Evolutionary conservation across 1,140 invertebrate genomes (phyloP).

Genomic region (Papilio dardanus): DNA sequence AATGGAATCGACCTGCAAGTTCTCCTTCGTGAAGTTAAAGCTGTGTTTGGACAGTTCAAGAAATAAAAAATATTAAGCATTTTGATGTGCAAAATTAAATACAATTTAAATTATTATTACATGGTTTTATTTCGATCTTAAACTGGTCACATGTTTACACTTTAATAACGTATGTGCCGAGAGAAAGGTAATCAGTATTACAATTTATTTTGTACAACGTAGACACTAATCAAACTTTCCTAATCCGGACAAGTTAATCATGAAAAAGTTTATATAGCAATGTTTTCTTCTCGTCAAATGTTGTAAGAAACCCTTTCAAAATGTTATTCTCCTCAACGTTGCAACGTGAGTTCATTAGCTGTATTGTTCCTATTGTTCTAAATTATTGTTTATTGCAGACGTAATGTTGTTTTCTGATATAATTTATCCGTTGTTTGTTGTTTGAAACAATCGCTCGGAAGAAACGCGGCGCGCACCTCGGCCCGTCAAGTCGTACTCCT

Average conservation of each 20-base stretch:
- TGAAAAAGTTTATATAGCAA: constrained; percentile 23
- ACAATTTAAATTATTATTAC: constrained; percentile 21
- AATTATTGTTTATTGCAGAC: constrained; percentile 27
- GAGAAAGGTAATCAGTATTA: not conserved
- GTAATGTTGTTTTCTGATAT: constrained; percentile 35
- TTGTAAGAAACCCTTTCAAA: constrained; percentile 22
- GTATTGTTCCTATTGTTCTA: constrained; percentile 36
- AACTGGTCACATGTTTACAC: too few species aligned
- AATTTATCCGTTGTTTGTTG: constrained; percentile 32
- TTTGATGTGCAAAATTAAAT: not conserved
- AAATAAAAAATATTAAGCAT: constrained; percentile 19
- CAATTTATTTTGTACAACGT: constrained; percentile 22
- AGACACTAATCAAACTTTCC: constrained; percentile 18
- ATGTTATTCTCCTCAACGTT: constrained; percentile 13
- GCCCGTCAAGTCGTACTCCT: constrained; percentile 9
- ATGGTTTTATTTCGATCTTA: not conserved
- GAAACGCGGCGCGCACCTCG: not conserved
- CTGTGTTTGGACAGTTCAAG: constrained; percentile 64
- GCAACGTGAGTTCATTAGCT: constrained; percentile 31
- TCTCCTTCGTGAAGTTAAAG: constrained; percentile 57
- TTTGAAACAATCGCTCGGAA: constrained; percentile 24
- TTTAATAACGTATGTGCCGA: not conserved
- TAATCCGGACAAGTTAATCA: constrained; percentile 10
- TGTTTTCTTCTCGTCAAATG: constrained; percentile 8
- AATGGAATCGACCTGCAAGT: constrained; percentile 61